Base-by-base conservation (phyloP, 1,140 invertebrate genomes). In the Dolichoris vasculosae region DNA sequence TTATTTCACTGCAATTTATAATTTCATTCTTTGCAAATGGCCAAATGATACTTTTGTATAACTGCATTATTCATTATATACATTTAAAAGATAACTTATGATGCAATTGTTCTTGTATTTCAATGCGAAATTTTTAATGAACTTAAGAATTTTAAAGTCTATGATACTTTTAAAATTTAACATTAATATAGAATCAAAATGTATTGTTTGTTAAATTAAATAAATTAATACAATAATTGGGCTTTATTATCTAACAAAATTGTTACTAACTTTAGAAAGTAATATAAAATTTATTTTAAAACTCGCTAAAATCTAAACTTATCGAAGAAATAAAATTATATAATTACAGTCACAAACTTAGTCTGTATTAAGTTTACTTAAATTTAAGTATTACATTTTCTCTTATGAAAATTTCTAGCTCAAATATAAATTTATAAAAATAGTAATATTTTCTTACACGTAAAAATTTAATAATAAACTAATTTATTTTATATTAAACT, bases 41-140 rank as follows among this genome's bases (percentile, higher is more conserved):
- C 15, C 11, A 4, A 51, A 35, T 38, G 23, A 17, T 83, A 76
- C 26, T 55, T 75, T 51, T 63, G 51, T 64, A 35, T 17, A 46
- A 69, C 1, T 80, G n/a, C 40, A 83, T 83, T 40, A 71, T 64
- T 64, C 55, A 13, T 9, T 80, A 69, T 81, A 43, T 69, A 48
- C 63, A 46, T 75, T 75, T 75, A 46, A 48, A 43, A 6, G 71
- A 46, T 15, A 48, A 46, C 43, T 43, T 48, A 20, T n/a, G 38
- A 69, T 67, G 20, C 63, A 51, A 78, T 63, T 78, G 51, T 32
- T 63, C 8, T 26, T 40, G 73, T 59, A 59, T 26, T 77, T 77
- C 1, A 40, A 38, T 38, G 51, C 15, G 9, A 63, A 63, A 32
- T 78, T 51, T 40, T 78, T 26, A 76, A 76, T 48, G 43, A 48